Base-by-base conservation (phyloP, 2,113 vertebrate species). In the Cynoglossus semilaevis region DNA sequence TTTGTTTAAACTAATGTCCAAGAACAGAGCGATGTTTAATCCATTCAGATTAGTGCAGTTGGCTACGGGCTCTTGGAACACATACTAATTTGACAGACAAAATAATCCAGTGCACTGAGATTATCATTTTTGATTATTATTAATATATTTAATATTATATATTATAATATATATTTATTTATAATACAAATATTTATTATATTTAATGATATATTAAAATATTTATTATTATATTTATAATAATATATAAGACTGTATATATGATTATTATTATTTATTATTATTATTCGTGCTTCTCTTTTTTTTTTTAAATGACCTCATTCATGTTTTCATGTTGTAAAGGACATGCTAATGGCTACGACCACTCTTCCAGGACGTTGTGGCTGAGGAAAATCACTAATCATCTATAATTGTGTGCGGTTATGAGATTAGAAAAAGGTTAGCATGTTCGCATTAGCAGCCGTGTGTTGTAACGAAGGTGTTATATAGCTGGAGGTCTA, bases 1-100 rank as follows among this genome's bases (percentile, higher is more conserved):
- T 15, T 36, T 40, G 36, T 19, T 12, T 22, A 48, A 1, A 8
- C 40, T 56, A 46, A 62, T 46, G 45, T 5, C 1, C 34, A 51
- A 58, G n/a, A 50, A 34, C 15, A 68, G 43, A 29, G 35, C 36
- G 35, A 38, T 37, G 18, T 51, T 37, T 22, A 58, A 58, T 52
- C 63, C 14, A 75, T 56, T 57, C 36, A 37, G 53, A 55, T 58
- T 55, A 58, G 55, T 29, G 19, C 34, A 50, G 51, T 38, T 44
- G 53, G 36, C 51, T 67, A 15, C 29, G 55, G 42, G 51, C 53
- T 57, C 22, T 74, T 65, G 49, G 50, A 58, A 76, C 57, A 65
- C 42, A 48, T 36, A 17, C 55, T 70, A 41, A 63, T 59, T 42
- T 57, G 57, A 34, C 17, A 57, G 47, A 9, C n/a, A 42, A 68